Evolutionary conservation across 2,888 invertebrate species (phyloP), one percentile per base, ranked within the genome.

Genomic region (Chloromyia formosa): DNA sequence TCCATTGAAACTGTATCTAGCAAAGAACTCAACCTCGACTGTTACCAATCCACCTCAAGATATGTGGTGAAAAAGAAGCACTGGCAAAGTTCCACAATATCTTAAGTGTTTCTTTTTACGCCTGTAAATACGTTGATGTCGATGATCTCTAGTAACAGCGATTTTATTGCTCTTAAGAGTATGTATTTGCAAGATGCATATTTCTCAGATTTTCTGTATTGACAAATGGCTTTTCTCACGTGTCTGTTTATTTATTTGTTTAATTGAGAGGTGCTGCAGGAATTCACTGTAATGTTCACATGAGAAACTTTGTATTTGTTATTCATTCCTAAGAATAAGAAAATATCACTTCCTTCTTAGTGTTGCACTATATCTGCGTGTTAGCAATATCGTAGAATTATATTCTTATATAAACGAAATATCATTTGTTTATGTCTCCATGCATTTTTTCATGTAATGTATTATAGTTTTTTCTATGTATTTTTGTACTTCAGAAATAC

Each of bases 391-490:
- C 40, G 9, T 71, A 71, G 58, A 22, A 16, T 71, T 71, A 71
- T 58, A 20, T 66, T 45, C 45, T 66, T 20, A 42, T 58, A 71
- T 71, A 58, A 54, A 71, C n/a, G 71, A 58, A 56, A 23, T 18
- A 71, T 54, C 71, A 58, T 71, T 58, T 71, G 56, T 54, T 56
- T 58, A 40, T 40, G 14, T 22, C 40, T 40, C 71, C 58, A 20
- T 20, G 66, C 56, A 49, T 71, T 76, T 76, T 58, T 61, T 35
- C 66, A 45, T 64, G 60, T 58, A 56, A 61, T 68, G 54, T 74
- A 74, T 76, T 45, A 68, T 73, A 62, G 68, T 73, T 75, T 68
- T 73, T 64, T 68, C 61, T 61, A 62, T 60, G 58, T 74, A 60
- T 68, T 74, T 69, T 49, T 60, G 53, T 54, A 60, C 69, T 60